Evolutionary conservation across 1,140 invertebrate genomes (phyloP), one percentile per base, ranked within the genome.

Genomic region (Episyrphus balteatus): DNA sequence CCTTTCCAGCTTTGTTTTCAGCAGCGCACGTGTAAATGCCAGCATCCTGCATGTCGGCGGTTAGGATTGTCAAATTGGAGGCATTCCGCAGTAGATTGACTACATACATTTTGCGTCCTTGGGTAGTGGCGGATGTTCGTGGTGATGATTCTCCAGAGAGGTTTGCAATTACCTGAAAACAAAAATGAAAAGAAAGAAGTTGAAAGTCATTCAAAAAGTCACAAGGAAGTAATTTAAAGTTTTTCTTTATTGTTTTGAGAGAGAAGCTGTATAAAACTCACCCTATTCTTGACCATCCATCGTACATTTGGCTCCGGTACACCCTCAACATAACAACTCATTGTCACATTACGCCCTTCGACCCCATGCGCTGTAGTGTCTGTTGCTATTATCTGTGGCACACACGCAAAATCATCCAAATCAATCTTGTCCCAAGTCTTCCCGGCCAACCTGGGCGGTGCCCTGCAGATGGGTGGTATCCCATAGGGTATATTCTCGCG

Each of bases 401-500:
- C 70, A 59, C 86, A 89, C 1, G 86, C 85, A 61, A 86, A 88
- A 55, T 89, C 86, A 55, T 88, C 83, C 15, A 86, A 66, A 49
- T 81, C 78, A 21, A 90, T 70, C 41, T 76, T 74, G 58, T 86
- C 80, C 86, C 86, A 89, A 0, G 82, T 70, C 45, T 77, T 73
- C 2, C 73, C 74, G 6, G 68, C 67, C 8, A 89, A 58, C 12
- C 83, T 67, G 0, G 69, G 55, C 0, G 86, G 86, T 9, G 67
- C 61, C 14, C 73, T 68, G 59, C 86, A 89, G 1, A 75, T 70
- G 1, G 86, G 83, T 9, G 82, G 80, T 17, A 78, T 72, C 5
- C 76, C 79, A 37, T 77, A 79, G 3, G 84, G 83, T 38, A 90
- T 78, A 59, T 88, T 89, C 56, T 79, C 76, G 42, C 73, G 71